Percentiles rank a stretch among this genome's conserved stretches.
Conservation (phyloP, 2,888 invertebrate genomes). For the Vesta saturnalis region DNA sequence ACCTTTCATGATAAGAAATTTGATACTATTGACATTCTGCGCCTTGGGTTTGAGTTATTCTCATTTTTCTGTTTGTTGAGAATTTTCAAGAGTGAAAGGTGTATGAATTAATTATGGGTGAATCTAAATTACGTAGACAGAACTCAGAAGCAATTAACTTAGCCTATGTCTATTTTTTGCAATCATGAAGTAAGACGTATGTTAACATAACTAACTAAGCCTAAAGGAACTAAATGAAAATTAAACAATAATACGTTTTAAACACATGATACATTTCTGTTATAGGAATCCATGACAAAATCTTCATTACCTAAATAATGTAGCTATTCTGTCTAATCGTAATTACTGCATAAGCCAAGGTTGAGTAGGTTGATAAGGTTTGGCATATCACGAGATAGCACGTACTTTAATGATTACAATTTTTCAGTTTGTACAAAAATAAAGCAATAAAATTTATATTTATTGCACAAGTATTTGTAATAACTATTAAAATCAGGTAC, state of each 20-base stretch:
- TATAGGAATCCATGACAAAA: too few species aligned
- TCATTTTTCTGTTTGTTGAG: not conserved
- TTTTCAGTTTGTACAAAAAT: not conserved
- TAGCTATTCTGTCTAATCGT: too few species aligned
- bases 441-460: not conserved
- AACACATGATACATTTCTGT: too few species aligned
- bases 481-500: constrained; percentile 21
- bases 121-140: not conserved
- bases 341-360: too few species aligned
- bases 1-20: not conserved
- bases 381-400: not conserved
- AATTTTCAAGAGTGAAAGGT: not conserved
- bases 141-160: too few species aligned
- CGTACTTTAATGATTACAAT: not conserved
- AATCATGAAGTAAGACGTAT: not conserved
- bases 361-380: too few species aligned
- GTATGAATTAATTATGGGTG: not conserved
- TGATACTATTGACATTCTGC: not conserved
- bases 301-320: too few species aligned
- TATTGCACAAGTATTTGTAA: not conserved
- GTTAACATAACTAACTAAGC: not conserved
- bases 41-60: not conserved
- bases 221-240: constrained; percentile 5
- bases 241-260: constrained; percentile 10
- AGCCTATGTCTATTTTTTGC: not conserved